Base-by-base conservation (phyloP, 2,113 vertebrate species). In the Mobula hypostoma region DNA sequence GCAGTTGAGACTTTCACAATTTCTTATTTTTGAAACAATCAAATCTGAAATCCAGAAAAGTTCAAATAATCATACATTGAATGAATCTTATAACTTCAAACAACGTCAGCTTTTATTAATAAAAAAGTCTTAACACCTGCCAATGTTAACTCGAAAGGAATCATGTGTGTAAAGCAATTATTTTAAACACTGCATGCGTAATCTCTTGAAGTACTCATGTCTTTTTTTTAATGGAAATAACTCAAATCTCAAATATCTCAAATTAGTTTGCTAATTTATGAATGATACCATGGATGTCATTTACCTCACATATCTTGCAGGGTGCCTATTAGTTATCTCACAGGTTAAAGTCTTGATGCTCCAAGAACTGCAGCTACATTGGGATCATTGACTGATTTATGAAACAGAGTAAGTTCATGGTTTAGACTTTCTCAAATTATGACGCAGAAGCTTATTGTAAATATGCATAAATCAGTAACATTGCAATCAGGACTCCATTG, bases 21-120 rank as follows among this genome's bases (percentile, higher is more conserved):
- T 90, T 14, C 7, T 90, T 66, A 29, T 36, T 90, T 90, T n/a
- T 66, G 15, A 68, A 90, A 61, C n/a, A 17, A 32, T 15, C 85
- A 90, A 66, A 66, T 87, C 56, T 61, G 12, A 87, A 87, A 61
- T 68, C 85, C 85, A 90, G 61, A 66, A 66, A 61, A 87, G 58
- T 29, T 56, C n/a, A 90, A n/a, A 66, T 66, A 9, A 61, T 90
- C n/a, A 66, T 15, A 11, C 27, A 14, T 19, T 29, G 61, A 2
- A 7, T 19, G 6, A 61, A 68, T 19, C 58, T 32, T 32, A 27
- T 32, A 19, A 66, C 85, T 66, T 66, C 85, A 90, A 90, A 66
- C 14, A n/a, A 32, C 32, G 61, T 90, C n/a, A 66, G 66, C 29
- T 32, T 61, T 15, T 32, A 66, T 66, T 66, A 32, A 66, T 90